Evolutionary conservation across 2,797 vertebrate species (phyloP), one percentile per base, ranked within the genome.

Genomic region (Nothura maculosa): DNA sequence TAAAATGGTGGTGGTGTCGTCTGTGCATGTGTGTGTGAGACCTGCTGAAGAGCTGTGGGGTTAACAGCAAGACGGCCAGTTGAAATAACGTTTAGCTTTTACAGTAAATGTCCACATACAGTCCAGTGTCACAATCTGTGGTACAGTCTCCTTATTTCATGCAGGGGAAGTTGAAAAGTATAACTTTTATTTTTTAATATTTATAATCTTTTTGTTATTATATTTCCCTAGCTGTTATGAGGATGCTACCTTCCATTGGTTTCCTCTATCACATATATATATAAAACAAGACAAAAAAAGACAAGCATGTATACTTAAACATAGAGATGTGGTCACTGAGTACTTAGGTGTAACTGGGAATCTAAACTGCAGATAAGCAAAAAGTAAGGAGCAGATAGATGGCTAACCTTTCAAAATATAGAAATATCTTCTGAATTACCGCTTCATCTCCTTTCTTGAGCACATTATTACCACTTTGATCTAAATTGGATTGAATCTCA

Each of bases 401-500:
- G 40, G 57, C 36, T 91, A 92, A 92, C 42, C 52, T 93, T 88
- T 72, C 60, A 62, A 47, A 61, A 91, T 43, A 36, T 64, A 85
- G 78, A 85, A 80, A 47, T 3, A 27, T 38, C 52, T 50, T 62
- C 80, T 2, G 18, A 81, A 67, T 73, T 68, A 10, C 48, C 61
- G 64, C 83, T 81, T 76, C 30, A 82, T 42, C 77, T 80, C 54
- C 60, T 88, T 85, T 20, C 74, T 88, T 89, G 62, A 85, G 42
- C 64, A 66, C 38, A 24, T 69, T 93, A 87, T 90, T 67, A 89
- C 85, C 81, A 28, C 68, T 94, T 94, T 85, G 83, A 90, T 96
- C 93, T 93, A 94, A 94, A 95, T 64, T 91, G 92, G 83, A 92
- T 82, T 93, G 91, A 93, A 55, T 90, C 48, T 75, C 85, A 68